phyloP scores from a whole-genome alignment of 1,140 invertebrate genomes.

The Megalopta genalis region DNA sequence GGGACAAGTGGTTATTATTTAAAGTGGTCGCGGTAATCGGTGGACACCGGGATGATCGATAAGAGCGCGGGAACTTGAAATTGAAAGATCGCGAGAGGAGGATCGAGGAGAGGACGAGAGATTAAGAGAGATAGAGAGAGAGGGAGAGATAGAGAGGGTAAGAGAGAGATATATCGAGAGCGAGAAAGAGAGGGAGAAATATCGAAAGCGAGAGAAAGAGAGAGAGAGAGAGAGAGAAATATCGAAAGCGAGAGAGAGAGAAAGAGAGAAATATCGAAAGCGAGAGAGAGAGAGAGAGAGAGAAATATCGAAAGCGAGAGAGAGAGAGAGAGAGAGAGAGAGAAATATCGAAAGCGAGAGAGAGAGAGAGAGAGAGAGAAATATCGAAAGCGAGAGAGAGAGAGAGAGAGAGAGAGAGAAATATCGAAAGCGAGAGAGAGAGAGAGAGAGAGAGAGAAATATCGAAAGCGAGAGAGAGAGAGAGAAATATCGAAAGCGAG shows the following conservation, averaged over 20 bases:
- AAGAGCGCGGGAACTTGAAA: conserved; percentile 4
- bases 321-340: too few relatives aligned
- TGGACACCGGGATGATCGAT: neutral
- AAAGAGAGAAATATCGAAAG: too few relatives aligned
- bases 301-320: neutral
- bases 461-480: neutral
- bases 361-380: too few relatives aligned
- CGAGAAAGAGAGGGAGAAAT: neutral
- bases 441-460: too few relatives aligned
- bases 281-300: neutral
- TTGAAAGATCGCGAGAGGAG: conserved; percentile 18
- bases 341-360: neutral
- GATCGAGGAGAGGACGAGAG: neutral
- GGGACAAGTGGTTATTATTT: neutral
- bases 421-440: too few relatives aligned
- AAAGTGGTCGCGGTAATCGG: conserved; percentile 3
- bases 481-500: too few relatives aligned
- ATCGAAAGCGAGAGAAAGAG: neutral
- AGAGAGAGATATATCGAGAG: neutral
- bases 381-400: too few relatives aligned
- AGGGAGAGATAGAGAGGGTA: neutral
- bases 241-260: neutral
- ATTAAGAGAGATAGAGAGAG: neutral
- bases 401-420: neutral
- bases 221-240: neutral